phyloP scores from a whole-genome alignment of 2,797 vertebrate genomes.

The Chelmon rostratus region DNA sequence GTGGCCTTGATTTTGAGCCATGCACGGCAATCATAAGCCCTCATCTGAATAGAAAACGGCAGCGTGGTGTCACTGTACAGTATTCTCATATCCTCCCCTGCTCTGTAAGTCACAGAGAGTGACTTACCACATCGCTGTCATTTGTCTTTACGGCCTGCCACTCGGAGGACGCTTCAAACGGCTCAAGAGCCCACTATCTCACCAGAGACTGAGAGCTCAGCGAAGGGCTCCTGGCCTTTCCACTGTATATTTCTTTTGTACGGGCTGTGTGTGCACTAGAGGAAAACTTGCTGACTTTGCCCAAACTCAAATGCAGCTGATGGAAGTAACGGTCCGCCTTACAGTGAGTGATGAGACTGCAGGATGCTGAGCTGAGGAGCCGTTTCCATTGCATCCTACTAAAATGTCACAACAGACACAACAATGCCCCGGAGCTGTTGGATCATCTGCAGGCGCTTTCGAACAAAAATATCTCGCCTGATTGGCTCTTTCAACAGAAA shows the following conservation, averaged over 20 bases:
- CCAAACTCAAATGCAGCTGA: conserved; percentile 84
- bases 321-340: conserved; percentile 85
- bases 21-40: conserved; percentile 57
- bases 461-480: conserved; percentile 17
- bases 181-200: conserved; percentile 72
- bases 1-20: conserved; percentile 75
- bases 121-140: conserved; percentile 52
- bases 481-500: conserved; percentile 54
- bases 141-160: conserved; percentile 70
- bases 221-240: conserved; percentile 66
- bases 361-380: conserved; percentile 82
- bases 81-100: conserved; percentile 27
- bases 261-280: conserved; percentile 72
- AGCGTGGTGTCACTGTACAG: conserved; percentile 12
- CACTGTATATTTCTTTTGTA: conserved; percentile 77
- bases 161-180: conserved; percentile 65
- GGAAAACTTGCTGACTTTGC: conserved; percentile 86
- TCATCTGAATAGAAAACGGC: conserved; percentile 55
- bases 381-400: conserved; percentile 70
- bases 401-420: conserved; percentile 72
- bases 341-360: conserved; percentile 88
- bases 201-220: conserved; percentile 63
- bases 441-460: conserved; percentile 10
- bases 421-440: conserved; percentile 41
- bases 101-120: conserved; percentile 48